Conservation (phyloP, 2,113 vertebrate species). For the Gorsachius goisagi region DNA sequence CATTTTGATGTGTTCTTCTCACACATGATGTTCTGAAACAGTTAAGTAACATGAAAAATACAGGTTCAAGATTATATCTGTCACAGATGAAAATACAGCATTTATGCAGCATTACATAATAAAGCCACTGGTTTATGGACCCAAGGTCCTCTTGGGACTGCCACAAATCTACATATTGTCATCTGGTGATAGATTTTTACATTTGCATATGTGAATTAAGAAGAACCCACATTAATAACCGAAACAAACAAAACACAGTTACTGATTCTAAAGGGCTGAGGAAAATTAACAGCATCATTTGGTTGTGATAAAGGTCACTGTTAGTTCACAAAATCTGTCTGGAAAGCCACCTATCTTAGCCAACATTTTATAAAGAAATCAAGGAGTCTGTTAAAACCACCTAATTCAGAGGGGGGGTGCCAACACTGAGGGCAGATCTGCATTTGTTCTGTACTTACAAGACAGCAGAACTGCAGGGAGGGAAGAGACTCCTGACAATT, state of each 20-base stretch:
- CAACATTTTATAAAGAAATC: not conserved
- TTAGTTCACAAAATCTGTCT: not conserved
- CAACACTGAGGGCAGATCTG: not conserved
- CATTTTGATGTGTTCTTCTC: slow-evolving; percentile 74
- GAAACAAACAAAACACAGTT: not conserved
- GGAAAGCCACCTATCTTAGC: not conserved
- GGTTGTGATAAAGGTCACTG: slow-evolving; percentile 30
- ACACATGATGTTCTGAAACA: slow-evolving; percentile 70
- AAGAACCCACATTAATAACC: slow-evolving; percentile 19
- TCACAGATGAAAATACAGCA: slow-evolving; percentile 75
- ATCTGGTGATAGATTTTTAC: slow-evolving; percentile 31
- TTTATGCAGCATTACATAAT: slow-evolving; percentile 78
- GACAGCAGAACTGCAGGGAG: not conserved
- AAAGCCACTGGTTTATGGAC: slow-evolving; percentile 65
- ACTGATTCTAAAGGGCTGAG: not conserved
- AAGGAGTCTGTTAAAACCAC: not conserved
- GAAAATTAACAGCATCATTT: slow-evolving; percentile 15
- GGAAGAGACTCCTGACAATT: not conserved
- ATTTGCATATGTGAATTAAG: slow-evolving; percentile 46
- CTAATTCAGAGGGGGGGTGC: not conserved
- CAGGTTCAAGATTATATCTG: slow-evolving; percentile 74
- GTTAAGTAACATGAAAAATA: slow-evolving; percentile 77
- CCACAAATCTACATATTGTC: slow-evolving; percentile 62
- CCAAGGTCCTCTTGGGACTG: slow-evolving; percentile 56
- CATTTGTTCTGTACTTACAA: not conserved